Base-by-base conservation (phyloP, 2,113 vertebrate species). In the Microtus ochrogaster region DNA sequence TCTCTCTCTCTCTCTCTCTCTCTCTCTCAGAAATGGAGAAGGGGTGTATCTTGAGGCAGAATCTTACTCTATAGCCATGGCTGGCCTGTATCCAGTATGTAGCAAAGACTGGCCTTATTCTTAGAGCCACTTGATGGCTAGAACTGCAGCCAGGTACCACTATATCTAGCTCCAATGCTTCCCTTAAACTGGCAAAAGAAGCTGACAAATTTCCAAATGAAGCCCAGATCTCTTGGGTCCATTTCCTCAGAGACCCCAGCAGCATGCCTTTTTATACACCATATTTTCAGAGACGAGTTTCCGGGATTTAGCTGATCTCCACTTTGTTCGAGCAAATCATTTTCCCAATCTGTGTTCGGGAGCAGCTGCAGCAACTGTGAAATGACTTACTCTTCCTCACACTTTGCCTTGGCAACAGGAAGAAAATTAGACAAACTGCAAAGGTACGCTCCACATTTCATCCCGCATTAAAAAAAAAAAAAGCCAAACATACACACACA, bases 341-440 rank as follows among this genome's bases (percentile, higher is more conserved):
- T 98, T 98, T 98, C 98, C 98, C 96, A 96, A 96, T 98, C 98
- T 98, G 83, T 96, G 98, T 98, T 97, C 97, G 95, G 96, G 73
- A 97, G 97, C 96, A 96, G 96, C 63, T 68, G 96, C 79, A 65
- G 76, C 91, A 84, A 96, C 96, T 98, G 96, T 95, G 97, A 98
- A 98, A 97, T 97, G 95, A 98, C 88, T 98, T 98, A 85, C 85
- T 96, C 96, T 98, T 96, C 92, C 97, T 96, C 97, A 94, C 92
- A 95, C 95, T 97, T 96, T 92, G 96, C 91, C 95, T 97, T 91
- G 96, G 92, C 70, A 97, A 97, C 94, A 95, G 97, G 87, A 98
- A 98, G 94, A 96, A 98, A 98, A 98, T 98, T 95, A 98, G 94
- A 97, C 97, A 97, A 97, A 97, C 73, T 96, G 81, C 93, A 95